Percentiles rank a stretch among this genome's conserved stretches.
Evolutionary conservation across 2,888 invertebrate genomes (phyloP).

Genomic region (Endomychus coccineus): DNA sequence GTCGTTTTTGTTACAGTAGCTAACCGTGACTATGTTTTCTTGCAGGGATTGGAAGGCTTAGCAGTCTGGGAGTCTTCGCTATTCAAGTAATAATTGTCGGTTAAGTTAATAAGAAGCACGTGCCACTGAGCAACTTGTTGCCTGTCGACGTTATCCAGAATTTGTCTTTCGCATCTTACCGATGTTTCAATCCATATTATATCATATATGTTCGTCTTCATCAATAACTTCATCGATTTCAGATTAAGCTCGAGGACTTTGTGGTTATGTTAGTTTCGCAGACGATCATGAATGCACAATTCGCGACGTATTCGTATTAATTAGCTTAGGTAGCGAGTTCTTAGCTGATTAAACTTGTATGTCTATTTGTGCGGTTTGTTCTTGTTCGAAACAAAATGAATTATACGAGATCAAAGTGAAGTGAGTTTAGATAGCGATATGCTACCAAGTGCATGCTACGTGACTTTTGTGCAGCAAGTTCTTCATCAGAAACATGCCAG

Average conservation of each 20-base stretch:
- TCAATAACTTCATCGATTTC: no score
- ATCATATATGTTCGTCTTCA: no score
- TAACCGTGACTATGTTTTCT: no score
- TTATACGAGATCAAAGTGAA: slow-evolving; percentile 34
- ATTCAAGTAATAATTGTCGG: slow-evolving; percentile 16
- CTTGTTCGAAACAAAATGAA: slow-evolving; percentile 31
- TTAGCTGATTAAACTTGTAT: neutral
- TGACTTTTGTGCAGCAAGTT: slow-evolving; percentile 35
- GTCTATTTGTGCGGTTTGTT: slow-evolving; percentile 8
- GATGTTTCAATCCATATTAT: no score
- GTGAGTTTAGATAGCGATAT: slow-evolving; percentile 34
- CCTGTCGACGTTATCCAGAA: slow-evolving; percentile 12
- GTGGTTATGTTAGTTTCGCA: no score
- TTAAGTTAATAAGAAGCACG: slow-evolving; percentile 15
- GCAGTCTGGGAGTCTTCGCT: no score
- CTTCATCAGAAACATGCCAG: slow-evolving; percentile 37
- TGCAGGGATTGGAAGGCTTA: no score
- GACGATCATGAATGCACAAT: no score
- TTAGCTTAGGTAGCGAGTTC: neutral
- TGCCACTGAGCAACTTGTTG: slow-evolving; percentile 13
- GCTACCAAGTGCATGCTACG: slow-evolving; percentile 36
- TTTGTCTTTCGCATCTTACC: neutral
- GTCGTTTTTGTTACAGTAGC: no score
- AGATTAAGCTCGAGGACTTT: no score
- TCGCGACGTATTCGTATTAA: no score